Evolutionary conservation across 2,888 invertebrate genomes (phyloP), one percentile per base, ranked within the genome.

Genomic region (Caenorhabditis sp.): DNA sequence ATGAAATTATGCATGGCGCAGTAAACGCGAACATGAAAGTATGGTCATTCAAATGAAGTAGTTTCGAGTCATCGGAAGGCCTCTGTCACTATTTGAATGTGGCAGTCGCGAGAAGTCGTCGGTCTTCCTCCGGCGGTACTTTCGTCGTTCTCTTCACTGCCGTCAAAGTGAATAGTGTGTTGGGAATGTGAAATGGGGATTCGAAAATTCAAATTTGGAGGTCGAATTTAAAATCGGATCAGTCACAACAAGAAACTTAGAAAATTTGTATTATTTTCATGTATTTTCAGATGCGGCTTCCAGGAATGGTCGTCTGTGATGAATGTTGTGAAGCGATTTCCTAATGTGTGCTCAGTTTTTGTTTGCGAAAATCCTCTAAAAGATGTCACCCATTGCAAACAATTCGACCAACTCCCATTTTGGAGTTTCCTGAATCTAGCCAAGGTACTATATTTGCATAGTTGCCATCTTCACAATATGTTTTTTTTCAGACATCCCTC

Each of bases 331-430:
- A 79, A 77, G 61, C 80, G 80, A 64, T 89, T 89, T 70, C 89
- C 89, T 74, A 85, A 84, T 64, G 76, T 84, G 68, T 73, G 80
- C 64, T 85, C 86, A 47, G 87, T 97, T 84, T 95, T 97, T 72
- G 94, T 97, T 77, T 91, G 92, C 64, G 92, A 93, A 63, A 92
- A 92, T 80, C 89, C 92, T 26, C 79, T 93, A 74, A 74, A 75
- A 56, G 70, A 84, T 70, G 82, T 87, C 75, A 75, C 56, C 58
- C 79, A 84, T 61, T 82, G 84, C 69, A 66, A 72, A 66, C 56
- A 66, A 35, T 75, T 80, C 61, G 80, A 82, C n/a, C 69, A 68
- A 24, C 69, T 87, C 35, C 61, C 73, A n/a, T 76, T 68, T 49
- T 81, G 84, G 75, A 84, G 72, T 35, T 84, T 75, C 44, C 61